These are phyloP conservation scores for Hemistola chrysoprasaria DNA, from an alignment of 2,888 invertebrate genomes.

Conservation along the genomic window DNA sequence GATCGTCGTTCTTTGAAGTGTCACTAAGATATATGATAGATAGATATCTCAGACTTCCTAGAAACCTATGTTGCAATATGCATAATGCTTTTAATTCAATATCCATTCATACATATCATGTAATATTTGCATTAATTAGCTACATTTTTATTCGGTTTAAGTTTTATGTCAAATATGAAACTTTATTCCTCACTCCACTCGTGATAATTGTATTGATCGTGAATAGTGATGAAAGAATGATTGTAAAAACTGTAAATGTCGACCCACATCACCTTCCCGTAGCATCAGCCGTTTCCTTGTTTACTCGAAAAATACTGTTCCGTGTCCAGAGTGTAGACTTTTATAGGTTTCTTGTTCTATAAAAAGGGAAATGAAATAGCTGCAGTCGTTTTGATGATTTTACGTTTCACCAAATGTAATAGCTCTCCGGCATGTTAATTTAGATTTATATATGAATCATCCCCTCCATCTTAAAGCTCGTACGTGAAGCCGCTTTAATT, in stretches of 20 bases:
- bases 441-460: conserved; percentile 17
- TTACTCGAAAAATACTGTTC: conserved; percentile 44
- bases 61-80: conserved; percentile 48
- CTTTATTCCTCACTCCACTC: no score
- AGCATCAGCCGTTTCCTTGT: conserved; percentile 56
- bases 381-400: conserved; percentile 21
- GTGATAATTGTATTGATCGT: background rate
- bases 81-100: conserved; percentile 35
- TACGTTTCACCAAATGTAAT: conserved; percentile 24
- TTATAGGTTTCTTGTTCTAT: conserved; percentile 31
- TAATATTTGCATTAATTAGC: no score
- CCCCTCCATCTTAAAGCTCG: background rate
- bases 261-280: conserved; percentile 52
- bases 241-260: conserved; percentile 55
- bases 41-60: conserved; percentile 57
- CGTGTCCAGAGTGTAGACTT: conserved; percentile 23
- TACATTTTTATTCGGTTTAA: no score
- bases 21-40: conserved; percentile 66
- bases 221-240: conserved; percentile 57
- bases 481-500: no score
- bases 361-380: conserved; percentile 31
- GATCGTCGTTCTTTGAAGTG: conserved; percentile 67
- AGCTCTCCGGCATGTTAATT: conserved; percentile 17
- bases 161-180: no score
- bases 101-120: conserved; percentile 9